These are phyloP conservation scores for Chanos chanos DNA, from an alignment of 2,797 vertebrate genomes.

Conservation along the genomic window DNA sequence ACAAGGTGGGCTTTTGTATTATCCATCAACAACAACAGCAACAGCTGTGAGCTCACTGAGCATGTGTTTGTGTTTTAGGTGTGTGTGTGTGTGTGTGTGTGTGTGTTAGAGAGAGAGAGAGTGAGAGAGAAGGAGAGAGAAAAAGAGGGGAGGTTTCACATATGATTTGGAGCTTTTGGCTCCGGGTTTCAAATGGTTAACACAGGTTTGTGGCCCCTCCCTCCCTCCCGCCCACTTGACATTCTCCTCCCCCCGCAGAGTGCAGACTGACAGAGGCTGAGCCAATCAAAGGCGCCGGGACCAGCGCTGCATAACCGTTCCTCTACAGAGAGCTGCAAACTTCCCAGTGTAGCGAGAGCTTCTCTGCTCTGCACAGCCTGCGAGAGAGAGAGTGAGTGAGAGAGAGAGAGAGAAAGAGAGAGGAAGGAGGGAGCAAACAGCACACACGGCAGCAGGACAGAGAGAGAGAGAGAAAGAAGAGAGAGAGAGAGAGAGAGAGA, in stretches of 20 bases:
- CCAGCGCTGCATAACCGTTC: slow-evolving; percentile 65
- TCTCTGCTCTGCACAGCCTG: slow-evolving; percentile 31
- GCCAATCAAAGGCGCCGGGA: slow-evolving; percentile 68
- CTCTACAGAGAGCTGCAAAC: slow-evolving; percentile 57
- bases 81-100: slow-evolving; percentile 15
- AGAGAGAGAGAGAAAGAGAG: slow-evolving; percentile 17
- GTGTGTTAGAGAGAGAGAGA: neutral
- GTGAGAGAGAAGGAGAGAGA: slow-evolving; percentile 9
- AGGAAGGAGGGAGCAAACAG: slow-evolving; percentile 24
- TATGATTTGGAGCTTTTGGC: neutral
- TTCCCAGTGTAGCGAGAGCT: slow-evolving; percentile 62
- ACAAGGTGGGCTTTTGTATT: slow-evolving; percentile 47
- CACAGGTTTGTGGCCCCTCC: slow-evolving; percentile 49
- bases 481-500: neutral
- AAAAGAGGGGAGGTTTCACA: neutral
- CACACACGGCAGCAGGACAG: slow-evolving; percentile 10
- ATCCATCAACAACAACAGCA: slow-evolving; percentile 33
- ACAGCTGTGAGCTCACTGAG: slow-evolving; percentile 29
- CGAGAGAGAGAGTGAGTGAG: neutral
- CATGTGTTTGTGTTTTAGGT: slow-evolving; percentile 36
- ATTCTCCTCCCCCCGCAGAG: slow-evolving; percentile 56
- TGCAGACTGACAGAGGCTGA: slow-evolving; percentile 68
- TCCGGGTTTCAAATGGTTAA: slow-evolving; percentile 61
- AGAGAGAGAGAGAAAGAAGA: neutral
- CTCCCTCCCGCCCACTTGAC: slow-evolving; percentile 10